A percentile compares a stretch with the other conserved stretches of the same genome.
Conservation (phyloP, 2,888 invertebrate species). For the Microdon myrmicae region DNA sequence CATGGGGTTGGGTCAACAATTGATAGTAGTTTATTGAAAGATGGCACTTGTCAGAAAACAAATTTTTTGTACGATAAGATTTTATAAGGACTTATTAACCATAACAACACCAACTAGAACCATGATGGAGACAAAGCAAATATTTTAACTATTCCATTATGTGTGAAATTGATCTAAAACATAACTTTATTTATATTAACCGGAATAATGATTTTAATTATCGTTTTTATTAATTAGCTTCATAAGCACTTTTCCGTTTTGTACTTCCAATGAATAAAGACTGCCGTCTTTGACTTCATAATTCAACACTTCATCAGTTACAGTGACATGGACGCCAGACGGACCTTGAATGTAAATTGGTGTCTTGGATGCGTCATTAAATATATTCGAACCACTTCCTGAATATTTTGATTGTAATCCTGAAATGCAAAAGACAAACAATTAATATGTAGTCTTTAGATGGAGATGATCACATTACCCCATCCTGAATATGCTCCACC, state of each 20-base stretch:
- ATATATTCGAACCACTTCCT: constrained; percentile 66
- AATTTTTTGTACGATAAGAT: too few relatives aligned
- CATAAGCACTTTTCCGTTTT: constrained; percentile 68
- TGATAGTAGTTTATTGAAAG: too few relatives aligned
- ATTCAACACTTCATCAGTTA: constrained; percentile 86
- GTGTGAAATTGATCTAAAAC: too few relatives aligned
- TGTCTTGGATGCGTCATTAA: constrained; percentile 68
- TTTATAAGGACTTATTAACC: too few relatives aligned
- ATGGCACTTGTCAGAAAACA: too few relatives aligned
- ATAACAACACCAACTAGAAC: too few relatives aligned
- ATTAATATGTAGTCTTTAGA: constrained; percentile 57
- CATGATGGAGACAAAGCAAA: too few relatives aligned
- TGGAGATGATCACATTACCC: constrained; percentile 56
- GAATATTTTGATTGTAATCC: constrained; percentile 66
- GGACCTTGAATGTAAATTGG: constrained; percentile 84
- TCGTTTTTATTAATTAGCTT: constrained; percentile 67
- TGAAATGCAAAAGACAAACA: too few relatives aligned
- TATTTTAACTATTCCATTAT: too few relatives aligned
- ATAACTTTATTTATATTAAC: too few relatives aligned
- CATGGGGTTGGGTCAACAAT: too few relatives aligned
- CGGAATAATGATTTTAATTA: constrained; percentile 37
- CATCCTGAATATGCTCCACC: constrained; percentile 51
- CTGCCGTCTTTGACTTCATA: constrained; percentile 82
- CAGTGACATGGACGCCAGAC: constrained; percentile 82
- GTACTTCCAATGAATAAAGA: constrained; percentile 74